These are phyloP conservation scores for Quadroppia sp. DNA, from an alignment of 2,888 invertebrate species.

Conservation along the genomic window DNA sequence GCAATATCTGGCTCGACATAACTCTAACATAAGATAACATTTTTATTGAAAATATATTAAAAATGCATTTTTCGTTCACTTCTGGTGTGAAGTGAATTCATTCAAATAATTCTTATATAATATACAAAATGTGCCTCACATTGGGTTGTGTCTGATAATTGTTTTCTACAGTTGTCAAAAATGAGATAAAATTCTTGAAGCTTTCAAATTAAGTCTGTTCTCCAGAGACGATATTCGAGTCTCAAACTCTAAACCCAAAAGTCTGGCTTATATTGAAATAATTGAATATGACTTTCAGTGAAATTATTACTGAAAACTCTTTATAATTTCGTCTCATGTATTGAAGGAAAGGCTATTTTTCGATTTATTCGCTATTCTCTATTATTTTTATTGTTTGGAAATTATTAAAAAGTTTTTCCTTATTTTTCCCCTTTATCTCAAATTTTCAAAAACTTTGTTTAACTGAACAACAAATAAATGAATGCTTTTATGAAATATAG, in stretches of 20 bases:
- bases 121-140: background rate
- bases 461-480: background rate
- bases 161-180: constrained; percentile 29
- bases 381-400: background rate
- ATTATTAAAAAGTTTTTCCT: background rate
- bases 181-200: constrained; percentile 30
- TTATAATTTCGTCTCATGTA: background rate
- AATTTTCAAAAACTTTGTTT: background rate
- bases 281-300: constrained; percentile 26
- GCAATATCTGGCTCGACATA: too few relatives aligned
- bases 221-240: constrained; percentile 25
- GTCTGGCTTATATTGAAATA: constrained; percentile 32
- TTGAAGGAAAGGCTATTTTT: constrained; percentile 12
- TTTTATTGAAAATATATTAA: background rate
- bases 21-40: background rate
- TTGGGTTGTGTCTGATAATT: constrained; percentile 10
- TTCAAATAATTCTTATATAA: background rate
- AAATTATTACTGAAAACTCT: constrained; percentile 4
- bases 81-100: background rate
- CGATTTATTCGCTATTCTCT: too few relatives aligned
- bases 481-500: constrained; percentile 9
- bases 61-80: background rate
- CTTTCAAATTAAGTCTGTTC: constrained; percentile 27
- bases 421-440: background rate
- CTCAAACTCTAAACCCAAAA: background rate